Conservation (phyloP, 2,888 invertebrate genomes). For the Neocrepidodera transversa region DNA sequence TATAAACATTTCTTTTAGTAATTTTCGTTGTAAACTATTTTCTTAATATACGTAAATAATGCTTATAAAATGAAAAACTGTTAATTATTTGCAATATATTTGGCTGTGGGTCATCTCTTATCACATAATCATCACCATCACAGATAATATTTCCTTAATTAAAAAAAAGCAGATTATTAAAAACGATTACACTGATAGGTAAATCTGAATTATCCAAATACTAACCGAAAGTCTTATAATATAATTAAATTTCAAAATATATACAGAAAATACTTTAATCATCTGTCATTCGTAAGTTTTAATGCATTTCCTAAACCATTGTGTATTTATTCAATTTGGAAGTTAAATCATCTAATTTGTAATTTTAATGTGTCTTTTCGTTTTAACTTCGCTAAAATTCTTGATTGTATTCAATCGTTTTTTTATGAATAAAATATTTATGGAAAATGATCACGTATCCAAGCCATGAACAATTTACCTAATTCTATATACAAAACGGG, state of each 20-base stretch:
- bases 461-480: conserved; percentile 16
- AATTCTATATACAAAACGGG: neutral
- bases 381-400: conserved; percentile 35
- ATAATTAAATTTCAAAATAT: conserved; percentile 5
- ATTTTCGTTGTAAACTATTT: too few species aligned
- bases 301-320: conserved; percentile 27
- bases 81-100: too few species aligned
- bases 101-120: too few species aligned
- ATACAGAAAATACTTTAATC: neutral
- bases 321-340: conserved; percentile 34
- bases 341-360: conserved; percentile 37
- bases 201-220: too few species aligned
- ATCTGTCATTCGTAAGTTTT: conserved; percentile 14
- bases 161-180: too few species aligned
- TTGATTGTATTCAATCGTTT: conserved; percentile 39
- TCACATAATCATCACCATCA: too few species aligned
- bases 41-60: too few species aligned
- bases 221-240: too few species aligned
- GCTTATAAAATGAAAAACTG: too few species aligned
- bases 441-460: conserved; percentile 37
- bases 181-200: too few species aligned
- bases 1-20: too few species aligned
- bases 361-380: conserved; percentile 30
- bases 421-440: conserved; percentile 42
- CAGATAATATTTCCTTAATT: too few species aligned